Base-by-base conservation (phyloP, 2,113 vertebrate species). In the Zosterops pallidus region DNA sequence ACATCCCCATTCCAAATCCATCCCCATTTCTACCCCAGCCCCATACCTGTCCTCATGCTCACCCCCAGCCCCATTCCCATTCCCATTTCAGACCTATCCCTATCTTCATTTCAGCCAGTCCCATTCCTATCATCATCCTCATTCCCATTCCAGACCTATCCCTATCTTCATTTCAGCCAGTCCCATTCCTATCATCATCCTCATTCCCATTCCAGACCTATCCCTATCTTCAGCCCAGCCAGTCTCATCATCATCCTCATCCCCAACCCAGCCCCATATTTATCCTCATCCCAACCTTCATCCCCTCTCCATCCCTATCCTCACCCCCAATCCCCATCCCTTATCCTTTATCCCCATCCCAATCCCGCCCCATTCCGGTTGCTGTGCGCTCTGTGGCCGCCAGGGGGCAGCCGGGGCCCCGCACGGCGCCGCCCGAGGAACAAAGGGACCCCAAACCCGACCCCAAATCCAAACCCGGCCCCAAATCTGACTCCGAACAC, bases 371-470 rank as follows among this genome's bases (percentile, higher is more conserved):
- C 53, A 33, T 12, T 31, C 64, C 74, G 39, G n/a, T 1, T 14
- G 64, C 64, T 53, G 60, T 21, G 20, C 6, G 35, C 63, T 60
- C 81, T 20, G 55, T n/a, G 49, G 84, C 97, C 97, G 92, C 97
- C 95, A 98, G 97, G 91, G 97, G 97, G 95, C 97, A 88, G 81
- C 87, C 33, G 93, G 97, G 92, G 76, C 70, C 84, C 93, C 72
- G 17, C 67, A 33, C 37, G 52, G 82, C 33, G 5, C 47, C 18
- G 33, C 83, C 49, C 44, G 15, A 11, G 5, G 89, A 94, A 96
- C 94, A 96, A 97, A 94, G 95, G 23, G 78, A 81, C 63, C 78
- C 78, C 62, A 67, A 56, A 37, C 12, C 25, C 19, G 46, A 50
- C 64, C 78, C 41, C 41, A 74, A 18, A 39, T 5, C 29, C 35